These are phyloP conservation scores for Clarias batrachus DNA, from an alignment of 2,113 vertebrate species.

Conservation along the genomic window DNA sequence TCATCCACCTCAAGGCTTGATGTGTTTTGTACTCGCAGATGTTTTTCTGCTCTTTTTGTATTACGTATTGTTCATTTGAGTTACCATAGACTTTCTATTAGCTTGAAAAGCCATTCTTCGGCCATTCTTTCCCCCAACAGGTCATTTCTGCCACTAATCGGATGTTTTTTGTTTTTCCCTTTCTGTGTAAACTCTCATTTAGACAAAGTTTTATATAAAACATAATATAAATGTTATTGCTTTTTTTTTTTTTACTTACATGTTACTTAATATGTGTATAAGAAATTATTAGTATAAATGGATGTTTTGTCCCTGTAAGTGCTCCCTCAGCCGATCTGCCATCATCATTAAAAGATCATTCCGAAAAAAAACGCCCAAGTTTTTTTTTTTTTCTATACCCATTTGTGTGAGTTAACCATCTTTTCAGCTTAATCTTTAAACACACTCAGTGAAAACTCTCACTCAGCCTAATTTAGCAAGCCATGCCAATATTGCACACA, in stretches of 20 bases:
- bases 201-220: too few species aligned
- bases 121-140: neutral
- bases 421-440: constrained; percentile 43
- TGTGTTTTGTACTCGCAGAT: neutral
- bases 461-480: constrained; percentile 38
- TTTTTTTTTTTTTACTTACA: neutral
- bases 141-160: neutral
- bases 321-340: neutral
- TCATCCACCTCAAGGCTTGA: neutral
- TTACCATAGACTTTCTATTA: neutral
- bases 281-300: neutral
- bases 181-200: neutral
- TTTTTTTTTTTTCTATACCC: neutral
- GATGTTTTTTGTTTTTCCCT: neutral
- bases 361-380: neutral
- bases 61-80: neutral
- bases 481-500: constrained; percentile 39
- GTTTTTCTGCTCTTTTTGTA: neutral
- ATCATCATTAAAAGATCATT: neutral
- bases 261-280: neutral
- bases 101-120: neutral
- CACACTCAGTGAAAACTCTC: constrained; percentile 34
- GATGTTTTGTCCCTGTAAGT: neutral
- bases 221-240: too few species aligned
- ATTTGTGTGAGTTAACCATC: constrained; percentile 34